Evolutionary conservation across 2,113 vertebrate species (phyloP), one percentile per base, ranked within the genome.

Genomic region (Orthonyx spaldingii): DNA sequence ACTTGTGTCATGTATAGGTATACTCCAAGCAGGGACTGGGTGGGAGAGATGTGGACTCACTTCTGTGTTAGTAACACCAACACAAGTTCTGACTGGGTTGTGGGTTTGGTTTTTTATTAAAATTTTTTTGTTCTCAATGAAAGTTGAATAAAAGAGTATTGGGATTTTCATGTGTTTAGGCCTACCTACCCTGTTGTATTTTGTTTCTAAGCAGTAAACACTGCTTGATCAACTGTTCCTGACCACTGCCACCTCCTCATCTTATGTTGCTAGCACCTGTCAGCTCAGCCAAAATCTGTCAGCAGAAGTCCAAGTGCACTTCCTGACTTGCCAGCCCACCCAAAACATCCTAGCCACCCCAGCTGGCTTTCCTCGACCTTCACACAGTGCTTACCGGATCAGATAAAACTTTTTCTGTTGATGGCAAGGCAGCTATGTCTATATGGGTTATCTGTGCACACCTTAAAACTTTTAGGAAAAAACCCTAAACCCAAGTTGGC

Each of bases 261-360:
- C 89, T 95, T 59, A 41, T 8, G 16, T 85, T 94, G 88, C 87
- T 65, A 72, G 83, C 81, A 94, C 81, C 89, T 94, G 84, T 42
- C 59, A 84, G 27, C 77, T 85, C 63, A 80, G 89, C 63, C 63
- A 69, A 65, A 85, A 87, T 84, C 93, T 90, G 71, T 86, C 84
- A 85, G 57, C 74, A 87, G 79, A 93, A 85, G 78, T 76, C 37
- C 89, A 80, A 77, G 50, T 50, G 46, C 9, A 8, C 57, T 93
- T 96, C 81, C 87, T 89, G 93, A 87, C 81, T 44, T 13, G 10
- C 23, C 84, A 92, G 61, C 77, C 74, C 41, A 68, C 65, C 56
- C 23, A 1, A 92, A 93, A 71, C 37, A 83, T 85, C 53, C 71
- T 22, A 61, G 50, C n/a, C 21, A 72, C 82, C 30, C 53, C 71